A percentile compares a stretch with the other conserved stretches of the same genome.
Evolutionary conservation across 2,113 vertebrate species (phyloP).

Genomic region (Rhadina sibilatrix): DNA sequence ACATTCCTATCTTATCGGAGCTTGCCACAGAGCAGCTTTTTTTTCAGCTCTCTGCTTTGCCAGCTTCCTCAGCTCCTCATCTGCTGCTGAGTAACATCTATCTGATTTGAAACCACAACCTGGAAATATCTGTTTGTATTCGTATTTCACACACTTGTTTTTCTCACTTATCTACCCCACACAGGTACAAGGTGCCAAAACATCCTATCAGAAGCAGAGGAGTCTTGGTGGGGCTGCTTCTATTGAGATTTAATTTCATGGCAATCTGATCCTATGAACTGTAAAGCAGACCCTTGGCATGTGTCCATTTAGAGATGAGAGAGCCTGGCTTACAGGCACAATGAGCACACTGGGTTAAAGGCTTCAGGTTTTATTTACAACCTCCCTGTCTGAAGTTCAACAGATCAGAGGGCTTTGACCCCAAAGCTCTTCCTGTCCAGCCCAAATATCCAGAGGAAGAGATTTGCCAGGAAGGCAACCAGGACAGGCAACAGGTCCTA

Average conservation of each 20-base stretch:
- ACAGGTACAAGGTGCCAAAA: neutral
- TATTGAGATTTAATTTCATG: neutral
- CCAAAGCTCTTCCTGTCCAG: neutral
- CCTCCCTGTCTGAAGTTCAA: neutral
- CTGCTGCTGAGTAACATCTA: neutral
- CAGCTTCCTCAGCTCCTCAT: neutral
- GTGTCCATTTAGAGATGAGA: neutral
- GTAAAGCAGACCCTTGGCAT: neutral
- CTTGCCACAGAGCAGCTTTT: neutral
- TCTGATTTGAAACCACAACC: neutral
- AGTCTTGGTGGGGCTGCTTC: neutral
- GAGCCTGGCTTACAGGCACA: neutral
- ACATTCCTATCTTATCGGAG: neutral
- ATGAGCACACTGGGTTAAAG: neutral
- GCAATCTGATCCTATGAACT: neutral
- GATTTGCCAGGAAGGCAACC: neutral
- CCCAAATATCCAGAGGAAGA: neutral
- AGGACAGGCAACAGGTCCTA: rapidly evolving
- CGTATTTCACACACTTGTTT: neutral
- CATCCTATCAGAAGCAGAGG: neutral
- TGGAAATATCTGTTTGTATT: neutral
- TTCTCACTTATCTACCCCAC: neutral
- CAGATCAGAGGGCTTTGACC: neutral
- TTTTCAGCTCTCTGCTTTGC: neutral
- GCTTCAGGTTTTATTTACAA: neutral